These are phyloP conservation scores for Acleris holmiana DNA, from an alignment of 2,888 invertebrate genomes.

Conservation along the genomic window DNA sequence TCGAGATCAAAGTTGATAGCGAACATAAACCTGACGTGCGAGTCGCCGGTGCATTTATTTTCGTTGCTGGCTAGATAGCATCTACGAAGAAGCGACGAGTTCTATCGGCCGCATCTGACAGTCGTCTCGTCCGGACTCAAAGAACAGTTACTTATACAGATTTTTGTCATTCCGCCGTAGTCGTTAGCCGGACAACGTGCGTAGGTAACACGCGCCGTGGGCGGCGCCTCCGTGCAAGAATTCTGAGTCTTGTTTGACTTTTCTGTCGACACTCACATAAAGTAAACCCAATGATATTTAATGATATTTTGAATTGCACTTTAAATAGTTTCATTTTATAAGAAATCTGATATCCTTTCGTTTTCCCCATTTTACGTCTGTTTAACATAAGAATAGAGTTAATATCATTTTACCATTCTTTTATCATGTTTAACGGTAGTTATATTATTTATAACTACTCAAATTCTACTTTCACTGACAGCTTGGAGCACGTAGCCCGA, in stretches of 20 bases:
- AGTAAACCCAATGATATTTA: conserved; percentile 6
- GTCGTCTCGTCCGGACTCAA: conserved; percentile 43
- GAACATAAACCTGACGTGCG: conserved; percentile 43
- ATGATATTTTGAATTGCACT: neutral
- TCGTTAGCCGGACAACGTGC: conserved; percentile 49
- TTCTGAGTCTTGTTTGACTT: conserved; percentile 4
- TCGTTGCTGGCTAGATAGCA: conserved; percentile 45
- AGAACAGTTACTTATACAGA: conserved; percentile 67
- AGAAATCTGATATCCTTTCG: neutral
- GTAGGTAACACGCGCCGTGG: conserved; percentile 48
- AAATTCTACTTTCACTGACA: conserved; percentile 70
- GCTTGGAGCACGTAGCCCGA: conserved; percentile 59
- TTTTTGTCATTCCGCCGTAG: conserved; percentile 69
- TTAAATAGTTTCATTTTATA: neutral
- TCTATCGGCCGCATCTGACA: conserved; percentile 57
- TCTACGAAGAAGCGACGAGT: conserved; percentile 46
- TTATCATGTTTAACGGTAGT: conserved; percentile 53
- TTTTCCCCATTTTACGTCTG: neutral
- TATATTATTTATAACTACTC: conserved; percentile 57
- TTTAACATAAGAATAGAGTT: neutral
- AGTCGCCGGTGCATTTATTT: conserved; percentile 42
- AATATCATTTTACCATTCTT: conserved; percentile 10
- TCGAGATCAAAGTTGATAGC: conserved; percentile 42
- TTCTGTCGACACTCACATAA: neutral
- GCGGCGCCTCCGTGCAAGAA: conserved; percentile 44